Evolutionary conservation across 2,113 vertebrate species (phyloP).

Genomic region (Pitta sordida): DNA sequence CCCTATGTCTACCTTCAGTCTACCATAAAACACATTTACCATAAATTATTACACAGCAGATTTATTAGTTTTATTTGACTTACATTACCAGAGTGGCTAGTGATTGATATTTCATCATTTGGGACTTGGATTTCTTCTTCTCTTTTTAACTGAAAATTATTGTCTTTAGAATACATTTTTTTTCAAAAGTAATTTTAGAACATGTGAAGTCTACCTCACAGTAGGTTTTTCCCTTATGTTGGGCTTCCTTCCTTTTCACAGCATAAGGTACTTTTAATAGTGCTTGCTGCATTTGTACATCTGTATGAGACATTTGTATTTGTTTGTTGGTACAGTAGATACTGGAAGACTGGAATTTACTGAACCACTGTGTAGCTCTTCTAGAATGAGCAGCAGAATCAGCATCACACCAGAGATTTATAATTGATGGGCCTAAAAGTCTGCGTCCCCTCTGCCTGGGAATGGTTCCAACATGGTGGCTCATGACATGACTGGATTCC

Average conservation of each 20-base stretch:
- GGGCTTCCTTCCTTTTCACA: not conserved
- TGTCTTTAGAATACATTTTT: not conserved
- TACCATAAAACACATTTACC: not conserved
- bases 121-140: not conserved
- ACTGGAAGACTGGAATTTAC: not conserved
- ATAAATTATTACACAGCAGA: not conserved
- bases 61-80: not conserved
- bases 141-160: not conserved
- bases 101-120: not conserved
- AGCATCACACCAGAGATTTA: not conserved
- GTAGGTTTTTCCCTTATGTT: not conserved
- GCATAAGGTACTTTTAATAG: not conserved
- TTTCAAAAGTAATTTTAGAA: not conserved
- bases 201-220: not conserved
- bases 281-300: not conserved
- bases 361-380: accelerated
- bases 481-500: not conserved
- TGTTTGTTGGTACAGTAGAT: not conserved
- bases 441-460: not conserved
- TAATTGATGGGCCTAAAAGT: too few relatives aligned
- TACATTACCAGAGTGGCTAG: not conserved
- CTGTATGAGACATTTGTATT: not conserved
- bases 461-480: not conserved
- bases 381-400: not conserved
- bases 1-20: not conserved